A percentile compares a stretch with the other conserved stretches of the same genome.
These are phyloP conservation scores for Bibio marci DNA, from an alignment of 2,888 invertebrate genomes.

Conservation along the genomic window DNA sequence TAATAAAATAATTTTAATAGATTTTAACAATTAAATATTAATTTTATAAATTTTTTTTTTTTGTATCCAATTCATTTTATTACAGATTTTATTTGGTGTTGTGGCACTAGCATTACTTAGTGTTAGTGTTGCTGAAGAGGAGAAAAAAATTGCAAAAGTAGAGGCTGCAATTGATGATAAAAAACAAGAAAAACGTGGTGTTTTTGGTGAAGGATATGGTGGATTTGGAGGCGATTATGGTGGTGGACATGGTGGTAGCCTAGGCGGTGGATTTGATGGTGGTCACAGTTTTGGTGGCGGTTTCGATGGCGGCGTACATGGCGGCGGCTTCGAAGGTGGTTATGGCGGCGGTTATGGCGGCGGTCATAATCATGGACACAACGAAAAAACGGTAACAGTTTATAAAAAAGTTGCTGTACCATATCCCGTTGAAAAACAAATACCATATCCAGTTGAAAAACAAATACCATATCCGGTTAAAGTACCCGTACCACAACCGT, in stretches of 20 bases:
- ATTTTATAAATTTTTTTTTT: no score
- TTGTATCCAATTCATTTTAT: no score
- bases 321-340: conserved; percentile 5
- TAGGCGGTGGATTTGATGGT: conserved; percentile 16
- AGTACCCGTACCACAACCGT: conserved; percentile 36
- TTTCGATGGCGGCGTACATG: conserved; percentile 16
- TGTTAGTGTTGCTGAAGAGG: conserved; percentile 31
- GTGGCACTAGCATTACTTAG: conserved; percentile 41
- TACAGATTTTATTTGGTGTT: conserved; percentile 30
- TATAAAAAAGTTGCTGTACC: conserved; percentile 56
- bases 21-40: no score
- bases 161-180: conserved; percentile 34
- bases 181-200: conserved; percentile 62
- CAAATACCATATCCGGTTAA: conserved; percentile 48
- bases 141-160: conserved; percentile 30
- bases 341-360: conserved; percentile 20
- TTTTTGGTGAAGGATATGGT: conserved; percentile 30
- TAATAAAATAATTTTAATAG: no score
- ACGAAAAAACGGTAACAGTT: conserved; percentile 44
- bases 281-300: conserved; percentile 12
- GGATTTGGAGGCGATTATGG: conserved; percentile 14
- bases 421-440: conserved; percentile 52
- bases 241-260: conserved; percentile 9
- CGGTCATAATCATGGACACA: conserved; percentile 33
- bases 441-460: conserved; percentile 37